These are phyloP conservation scores for Lacerta bilineata DNA, from an alignment of 2,797 vertebrate species.

Conservation along the genomic window DNA sequence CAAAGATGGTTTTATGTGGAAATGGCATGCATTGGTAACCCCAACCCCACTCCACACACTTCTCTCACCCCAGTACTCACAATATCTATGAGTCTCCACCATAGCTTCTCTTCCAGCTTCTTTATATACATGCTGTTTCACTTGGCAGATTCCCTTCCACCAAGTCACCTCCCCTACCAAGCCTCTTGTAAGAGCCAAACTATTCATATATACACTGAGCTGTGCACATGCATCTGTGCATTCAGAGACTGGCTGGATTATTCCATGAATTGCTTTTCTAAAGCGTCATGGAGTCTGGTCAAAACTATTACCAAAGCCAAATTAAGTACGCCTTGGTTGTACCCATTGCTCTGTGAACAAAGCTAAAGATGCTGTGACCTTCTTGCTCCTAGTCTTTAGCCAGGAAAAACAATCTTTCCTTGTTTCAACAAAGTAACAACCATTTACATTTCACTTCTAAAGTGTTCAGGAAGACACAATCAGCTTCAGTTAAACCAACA, in stretches of 20 bases:
- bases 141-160: not conserved
- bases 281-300: not conserved
- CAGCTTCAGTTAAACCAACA: slow-evolving; percentile 29
- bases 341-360: not conserved
- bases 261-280: not conserved
- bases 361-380: not conserved
- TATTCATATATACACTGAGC: not conserved
- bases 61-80: not conserved
- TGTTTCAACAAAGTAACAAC: slow-evolving; percentile 13
- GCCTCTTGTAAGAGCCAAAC: too few species aligned
- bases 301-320: not conserved
- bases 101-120: not conserved
- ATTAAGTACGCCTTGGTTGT: not conserved
- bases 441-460: slow-evolving; percentile 3
- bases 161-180: not conserved
- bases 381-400: not conserved
- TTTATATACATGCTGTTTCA: not conserved
- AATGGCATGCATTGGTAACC: not conserved
- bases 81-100: not conserved
- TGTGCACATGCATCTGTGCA: not conserved
- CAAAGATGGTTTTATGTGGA: not conserved
- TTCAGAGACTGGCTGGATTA: not conserved
- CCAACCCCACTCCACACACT: too few species aligned
- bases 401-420: not conserved
- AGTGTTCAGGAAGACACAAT: not conserved